A percentile compares a stretch with the other conserved stretches of the same genome.
phyloP scores from a whole-genome alignment of 2,113 vertebrate genomes.

The Pan troglodytes region NHGRI_mPanTro3-v2.1_pri NC_072421.2:20683001-20683500 shows the following conservation, averaged over 20 bases:
- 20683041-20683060: conserved; percentile 29
- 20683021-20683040: conserved; percentile 40
- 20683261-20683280: conserved; percentile 65
- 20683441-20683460: too few relatives aligned
- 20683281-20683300: conserved; percentile 53
- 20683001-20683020: not conserved
- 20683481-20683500: too few relatives aligned
- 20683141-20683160: conserved; percentile 31
- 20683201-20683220: not conserved
- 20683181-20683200: not conserved
- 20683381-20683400: conserved; percentile 11
- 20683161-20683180: not conserved
- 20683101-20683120: conserved; percentile 31
- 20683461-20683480: fast-evolving
- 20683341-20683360: conserved; percentile 39
- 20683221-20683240: conserved; percentile 35
- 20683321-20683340: conserved; percentile 75
- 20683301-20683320: conserved; percentile 59
- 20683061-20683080: conserved; percentile 46
- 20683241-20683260: conserved; percentile 46
- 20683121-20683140: conserved; percentile 40
- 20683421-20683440: not conserved
- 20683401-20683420: not conserved
- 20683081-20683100: conserved; percentile 14
- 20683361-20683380: not conserved